These are phyloP conservation scores for Hucho hucho DNA, from an alignment of 2,113 vertebrate species.

Conservation along the genomic window DNA sequence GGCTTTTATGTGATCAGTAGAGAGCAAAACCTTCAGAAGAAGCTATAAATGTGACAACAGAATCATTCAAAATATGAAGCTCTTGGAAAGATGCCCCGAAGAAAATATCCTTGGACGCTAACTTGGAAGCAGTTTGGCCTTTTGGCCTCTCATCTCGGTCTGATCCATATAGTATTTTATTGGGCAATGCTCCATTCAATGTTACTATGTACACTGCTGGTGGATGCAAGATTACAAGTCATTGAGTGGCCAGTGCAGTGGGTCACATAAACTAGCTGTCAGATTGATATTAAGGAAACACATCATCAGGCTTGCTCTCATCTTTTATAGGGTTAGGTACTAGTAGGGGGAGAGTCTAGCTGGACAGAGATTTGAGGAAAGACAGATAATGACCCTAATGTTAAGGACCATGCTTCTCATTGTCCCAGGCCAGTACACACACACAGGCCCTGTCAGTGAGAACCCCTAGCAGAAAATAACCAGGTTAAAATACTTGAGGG, in stretches of 20 bases:
- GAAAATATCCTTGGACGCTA: neutral
- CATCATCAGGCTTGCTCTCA: neutral
- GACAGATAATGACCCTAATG: neutral
- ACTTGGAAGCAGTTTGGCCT: neutral
- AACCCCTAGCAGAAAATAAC: neutral
- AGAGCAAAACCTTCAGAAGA: constrained; percentile 1
- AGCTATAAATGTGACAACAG: constrained; percentile 7
- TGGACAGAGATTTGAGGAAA: neutral
- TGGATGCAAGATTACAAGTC: neutral
- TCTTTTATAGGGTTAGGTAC: neutral
- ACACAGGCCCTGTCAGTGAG: no score
- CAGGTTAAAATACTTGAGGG: neutral
- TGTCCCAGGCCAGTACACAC: no score
- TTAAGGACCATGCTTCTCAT: neutral
- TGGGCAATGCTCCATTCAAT: neutral
- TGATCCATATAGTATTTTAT: neutral
- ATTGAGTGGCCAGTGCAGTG: neutral
- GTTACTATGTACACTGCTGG: neutral
- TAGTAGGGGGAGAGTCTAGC: neutral
- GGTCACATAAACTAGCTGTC: neutral
- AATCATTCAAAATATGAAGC: neutral
- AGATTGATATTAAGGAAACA: neutral
- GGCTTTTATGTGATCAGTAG: neutral
- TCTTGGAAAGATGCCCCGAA: neutral
- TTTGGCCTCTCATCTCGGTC: neutral